Conservation (phyloP, 2,888 invertebrate species). For the Heliconius charithonia region DNA sequence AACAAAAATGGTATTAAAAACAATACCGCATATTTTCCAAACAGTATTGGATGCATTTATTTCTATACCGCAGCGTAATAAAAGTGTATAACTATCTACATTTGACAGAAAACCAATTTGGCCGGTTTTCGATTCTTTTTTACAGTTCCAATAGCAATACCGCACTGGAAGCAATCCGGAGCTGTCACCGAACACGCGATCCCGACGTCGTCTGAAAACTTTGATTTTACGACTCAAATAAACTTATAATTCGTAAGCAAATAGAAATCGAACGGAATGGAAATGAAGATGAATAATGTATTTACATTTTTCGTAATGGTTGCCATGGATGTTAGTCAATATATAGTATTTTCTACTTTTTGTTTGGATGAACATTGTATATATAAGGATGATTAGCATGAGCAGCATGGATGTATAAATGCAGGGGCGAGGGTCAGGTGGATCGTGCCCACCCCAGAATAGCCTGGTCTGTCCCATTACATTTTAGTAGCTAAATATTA, state of each 20-base stretch:
- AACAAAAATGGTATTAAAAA: neutral
- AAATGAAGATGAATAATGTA: slow-evolving; percentile 14
- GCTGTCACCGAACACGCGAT: slow-evolving; percentile 63
- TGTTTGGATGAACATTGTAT: neutral
- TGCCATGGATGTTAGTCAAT: neutral
- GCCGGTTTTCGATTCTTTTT: slow-evolving; percentile 43
- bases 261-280: slow-evolving; percentile 30
- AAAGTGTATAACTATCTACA: slow-evolving; percentile 1
- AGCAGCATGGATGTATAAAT: no score
- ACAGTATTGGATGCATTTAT: neutral
- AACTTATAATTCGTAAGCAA: slow-evolving; percentile 38
- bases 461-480: no score
- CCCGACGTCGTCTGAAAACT: slow-evolving; percentile 59
- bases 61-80: neutral
- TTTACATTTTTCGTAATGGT: slow-evolving; percentile 14
- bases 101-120: slow-evolving; percentile 37
- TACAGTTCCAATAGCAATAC: slow-evolving; percentile 38
- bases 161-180: slow-evolving; percentile 59
- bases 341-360: neutral
- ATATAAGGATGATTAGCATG: no score
- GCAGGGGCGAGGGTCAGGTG: no score
- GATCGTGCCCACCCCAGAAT: no score
- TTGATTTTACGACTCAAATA: slow-evolving; percentile 52
- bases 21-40: neutral
- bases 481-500: no score